Evolutionary conservation across 2,113 vertebrate species (phyloP), one percentile per base, ranked within the genome.

Genomic region (Phylloscopus whistleri): DNA sequence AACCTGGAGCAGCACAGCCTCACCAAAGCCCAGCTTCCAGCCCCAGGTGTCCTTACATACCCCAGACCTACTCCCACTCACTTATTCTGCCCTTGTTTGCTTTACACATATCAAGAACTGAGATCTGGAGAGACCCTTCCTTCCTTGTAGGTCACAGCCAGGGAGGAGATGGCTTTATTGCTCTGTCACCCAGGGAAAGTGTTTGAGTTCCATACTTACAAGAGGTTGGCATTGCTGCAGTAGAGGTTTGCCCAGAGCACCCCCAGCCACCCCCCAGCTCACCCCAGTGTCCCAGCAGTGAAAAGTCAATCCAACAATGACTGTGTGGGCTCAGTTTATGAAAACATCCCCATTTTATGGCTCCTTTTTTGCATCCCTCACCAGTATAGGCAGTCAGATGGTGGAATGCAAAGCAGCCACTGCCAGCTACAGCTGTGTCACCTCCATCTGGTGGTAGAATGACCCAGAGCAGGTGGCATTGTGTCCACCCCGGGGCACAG

Each of bases 281-380:
- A 10, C 3, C 17, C 17, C 6, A 0, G 22, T 4, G 26, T 46
- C 66, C 56, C 85, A 78, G 41, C 67, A 87, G 51, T 1, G 24
- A 55, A 53, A 78, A 70, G 19, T 24, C 46, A 70, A 52, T 5
- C 72, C 81, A 79, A 19, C 9, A 66, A 14, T 8, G 41, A 16
- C 22, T n/a, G 20, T 0, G 0, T 23, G 55, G 35, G 33, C 17
- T 62, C 72, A 2, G 2, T 49, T 84, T 33, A 39, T 39, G n/a
- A 13, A 49, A 16, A 44, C 10, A 22, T 1, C 22, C 5, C 13
- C 4, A 6, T 72, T 72, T 52, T 19, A 48, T 9, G 24, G 46
- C 77, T 56, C 60, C 37, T 19, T 31, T 17, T 33, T 30, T 27
- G 43, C 58, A 67, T 6, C 48, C 11, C 37, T 76, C 52, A 52